phyloP scores from a whole-genome alignment of 1,140 invertebrate species.

The Hylaeus anthracinus region DNA sequence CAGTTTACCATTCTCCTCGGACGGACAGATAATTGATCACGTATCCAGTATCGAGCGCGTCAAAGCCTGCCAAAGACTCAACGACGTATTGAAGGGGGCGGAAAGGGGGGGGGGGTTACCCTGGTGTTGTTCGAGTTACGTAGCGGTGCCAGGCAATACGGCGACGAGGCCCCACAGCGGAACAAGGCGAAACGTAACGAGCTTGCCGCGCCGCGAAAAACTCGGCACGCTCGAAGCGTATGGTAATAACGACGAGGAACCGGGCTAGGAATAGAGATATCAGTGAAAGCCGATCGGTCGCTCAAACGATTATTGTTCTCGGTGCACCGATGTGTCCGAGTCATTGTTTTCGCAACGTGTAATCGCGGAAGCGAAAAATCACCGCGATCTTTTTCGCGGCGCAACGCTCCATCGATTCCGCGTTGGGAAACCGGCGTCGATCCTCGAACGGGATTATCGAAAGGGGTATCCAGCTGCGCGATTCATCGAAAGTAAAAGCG shows the following conservation, averaged over 20 bases:
- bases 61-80: too few species aligned
- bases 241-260: too few species aligned
- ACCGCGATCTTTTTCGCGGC: neutral
- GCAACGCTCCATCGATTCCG: slow-evolving; percentile 17
- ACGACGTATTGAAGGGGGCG: too few species aligned
- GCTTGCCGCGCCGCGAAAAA: slow-evolving; percentile 34
- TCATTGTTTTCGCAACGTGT: slow-evolving; percentile 29
- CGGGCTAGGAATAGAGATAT: slow-evolving; percentile 25
- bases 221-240: slow-evolving; percentile 17
- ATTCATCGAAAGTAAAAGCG: slow-evolving; percentile 22
- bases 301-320: slow-evolving; percentile 13
- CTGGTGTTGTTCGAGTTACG: too few species aligned
- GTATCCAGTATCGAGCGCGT: too few species aligned
- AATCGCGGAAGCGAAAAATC: slow-evolving; percentile 40
- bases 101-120: too few species aligned
- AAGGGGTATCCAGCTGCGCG: slow-evolving; percentile 41
- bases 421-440: slow-evolving; percentile 15
- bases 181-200: neutral
- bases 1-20: too few species aligned
- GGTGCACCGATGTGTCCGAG: slow-evolving; percentile 27
- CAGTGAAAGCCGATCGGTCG: slow-evolving; percentile 53
- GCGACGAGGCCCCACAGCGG: too few species aligned
- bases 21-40: too few species aligned
- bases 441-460: slow-evolving; percentile 35
- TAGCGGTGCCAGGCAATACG: too few species aligned